Evolutionary conservation across 2,888 invertebrate species (phyloP).

Genomic region (Orgyia antiqua): DNA sequence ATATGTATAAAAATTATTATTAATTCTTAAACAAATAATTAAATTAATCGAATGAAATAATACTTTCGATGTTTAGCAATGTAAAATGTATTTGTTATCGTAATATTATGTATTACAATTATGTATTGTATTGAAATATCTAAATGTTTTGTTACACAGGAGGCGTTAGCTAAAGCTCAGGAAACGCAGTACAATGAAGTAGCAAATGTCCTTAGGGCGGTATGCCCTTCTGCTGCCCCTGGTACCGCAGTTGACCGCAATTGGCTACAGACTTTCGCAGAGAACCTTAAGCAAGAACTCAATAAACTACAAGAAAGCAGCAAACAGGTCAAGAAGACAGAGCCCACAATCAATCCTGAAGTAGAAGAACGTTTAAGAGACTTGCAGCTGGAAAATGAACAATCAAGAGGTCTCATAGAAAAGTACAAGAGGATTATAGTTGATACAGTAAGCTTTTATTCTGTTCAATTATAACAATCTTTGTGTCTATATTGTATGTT

Average conservation of each 20-base stretch:
- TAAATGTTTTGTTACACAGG: conserved; percentile 22
- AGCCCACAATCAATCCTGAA: conserved; percentile 15
- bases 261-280: conserved; percentile 55
- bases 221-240: conserved; percentile 47
- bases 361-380: conserved; percentile 56
- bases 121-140: no score
- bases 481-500: background rate
- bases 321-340: conserved; percentile 21
- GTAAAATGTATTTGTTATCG: background rate
- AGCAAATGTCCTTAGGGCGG: conserved; percentile 45
- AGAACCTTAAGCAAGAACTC: conserved; percentile 44
- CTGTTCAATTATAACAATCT: background rate
- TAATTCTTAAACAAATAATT: no score
- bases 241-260: conserved; percentile 27
- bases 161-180: conserved; percentile 68
- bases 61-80: no score
- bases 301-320: conserved; percentile 7
- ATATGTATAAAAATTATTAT: no score
- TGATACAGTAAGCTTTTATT: conserved; percentile 82
- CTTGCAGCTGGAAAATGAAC: conserved; percentile 78
- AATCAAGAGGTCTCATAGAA: conserved; percentile 80
- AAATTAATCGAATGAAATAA: no score
- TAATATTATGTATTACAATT: no score
- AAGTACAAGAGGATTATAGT: conserved; percentile 86
- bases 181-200: conserved; percentile 81